Evolutionary conservation across 1,140 invertebrate genomes (phyloP).

Genomic region (Aphelenchoides besseyi): DNA sequence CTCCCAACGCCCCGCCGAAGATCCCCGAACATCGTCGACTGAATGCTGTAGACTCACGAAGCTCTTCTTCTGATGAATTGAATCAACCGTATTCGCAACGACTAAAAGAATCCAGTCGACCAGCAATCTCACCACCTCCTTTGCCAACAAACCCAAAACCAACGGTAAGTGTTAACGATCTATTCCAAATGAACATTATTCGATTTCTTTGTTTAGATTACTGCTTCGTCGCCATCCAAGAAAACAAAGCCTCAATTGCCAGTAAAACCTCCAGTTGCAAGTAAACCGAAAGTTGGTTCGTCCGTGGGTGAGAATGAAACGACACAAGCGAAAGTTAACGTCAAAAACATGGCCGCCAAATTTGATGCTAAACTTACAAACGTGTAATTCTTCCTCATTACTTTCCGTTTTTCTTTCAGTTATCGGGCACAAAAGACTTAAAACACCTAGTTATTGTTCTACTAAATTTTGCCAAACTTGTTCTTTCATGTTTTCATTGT

Average conservation of each 20-base stretch:
- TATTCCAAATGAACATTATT: too few relatives aligned
- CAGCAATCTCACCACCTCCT: conserved; percentile 3
- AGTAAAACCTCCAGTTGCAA: conserved; percentile 18
- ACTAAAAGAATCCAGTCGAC: neutral
- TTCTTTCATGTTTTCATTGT: conserved; percentile 6
- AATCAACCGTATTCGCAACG: neutral
- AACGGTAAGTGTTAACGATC: conserved; percentile 3
- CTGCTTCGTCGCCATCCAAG: conserved; percentile 1
- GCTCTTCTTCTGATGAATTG: neutral
- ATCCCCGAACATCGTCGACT: conserved; percentile 2
- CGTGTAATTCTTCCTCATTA: conserved; percentile 1
- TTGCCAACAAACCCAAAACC: neutral
- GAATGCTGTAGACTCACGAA: conserved; percentile 7
- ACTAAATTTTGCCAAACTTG: neutral
- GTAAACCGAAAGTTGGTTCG: conserved; percentile 4
- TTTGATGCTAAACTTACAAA: conserved; percentile 27
- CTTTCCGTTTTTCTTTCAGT: neutral
- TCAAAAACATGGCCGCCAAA: conserved; percentile 26
- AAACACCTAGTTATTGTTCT: neutral
- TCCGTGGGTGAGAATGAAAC: neutral
- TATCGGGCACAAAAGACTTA: neutral
- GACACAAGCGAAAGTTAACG: conserved; percentile 21
- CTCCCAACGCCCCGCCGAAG: neutral
- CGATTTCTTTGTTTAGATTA: too few relatives aligned
- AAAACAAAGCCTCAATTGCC: conserved; percentile 23